phyloP scores from a whole-genome alignment of 2,888 invertebrate genomes.

The Dusona sp. region DNA sequence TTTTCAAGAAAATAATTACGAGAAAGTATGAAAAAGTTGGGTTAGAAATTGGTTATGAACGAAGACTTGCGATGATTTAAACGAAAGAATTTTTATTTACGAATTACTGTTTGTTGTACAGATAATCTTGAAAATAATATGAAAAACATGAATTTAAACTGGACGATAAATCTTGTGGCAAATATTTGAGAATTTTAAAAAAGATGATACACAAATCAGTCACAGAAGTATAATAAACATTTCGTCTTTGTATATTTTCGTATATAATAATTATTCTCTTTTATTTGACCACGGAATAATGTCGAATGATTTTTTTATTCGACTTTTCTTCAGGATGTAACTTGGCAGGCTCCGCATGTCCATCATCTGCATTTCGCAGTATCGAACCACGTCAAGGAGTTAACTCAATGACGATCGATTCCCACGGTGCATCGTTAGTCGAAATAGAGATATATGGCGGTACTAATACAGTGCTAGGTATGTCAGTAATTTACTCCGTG shows the following conservation, averaged over 20 bases:
- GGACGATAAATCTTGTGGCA: background rate
- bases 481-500: constrained; percentile 28
- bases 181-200: background rate
- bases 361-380: constrained; percentile 44
- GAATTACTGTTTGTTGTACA: background rate
- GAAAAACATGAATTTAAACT: background rate
- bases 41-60: too few species aligned
- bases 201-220: background rate
- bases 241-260: background rate
- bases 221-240: background rate
- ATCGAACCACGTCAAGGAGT: constrained; percentile 70
- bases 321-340: constrained; percentile 33
- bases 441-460: constrained; percentile 1
- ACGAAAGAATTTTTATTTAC: background rate
- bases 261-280: background rate
- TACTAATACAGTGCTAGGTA: constrained; percentile 15
- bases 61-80: background rate
- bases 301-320: constrained; percentile 3
- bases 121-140: background rate
- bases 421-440: constrained; percentile 33
- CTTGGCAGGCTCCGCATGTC: constrained; percentile 17
- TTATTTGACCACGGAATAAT: background rate
- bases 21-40: too few species aligned
- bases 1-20: too few species aligned
- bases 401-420: constrained; percentile 80